phyloP scores from a whole-genome alignment of 1,140 invertebrate genomes.

The Cherax destructor region DNA sequence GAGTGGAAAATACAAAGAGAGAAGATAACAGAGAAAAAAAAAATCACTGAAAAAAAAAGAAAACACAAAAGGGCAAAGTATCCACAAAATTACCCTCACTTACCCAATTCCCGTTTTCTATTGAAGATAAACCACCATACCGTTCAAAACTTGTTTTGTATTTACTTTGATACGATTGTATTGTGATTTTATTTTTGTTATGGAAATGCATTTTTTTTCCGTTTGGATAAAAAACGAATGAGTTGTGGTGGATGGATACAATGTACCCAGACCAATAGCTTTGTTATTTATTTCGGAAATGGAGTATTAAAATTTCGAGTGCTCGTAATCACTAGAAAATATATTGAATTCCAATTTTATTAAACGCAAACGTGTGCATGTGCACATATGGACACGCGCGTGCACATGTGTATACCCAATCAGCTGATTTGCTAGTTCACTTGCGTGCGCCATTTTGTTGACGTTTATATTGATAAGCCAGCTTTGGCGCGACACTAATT shows the following conservation, averaged over 20 bases:
- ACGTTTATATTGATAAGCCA: too few species aligned
- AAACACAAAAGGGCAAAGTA: too few species aligned
- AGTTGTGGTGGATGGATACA: not conserved
- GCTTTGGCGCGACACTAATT: too few species aligned
- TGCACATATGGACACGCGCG: not conserved
- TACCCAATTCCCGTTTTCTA: not conserved
- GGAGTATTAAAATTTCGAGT: constrained; percentile 30
- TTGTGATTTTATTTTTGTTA: constrained; percentile 24
- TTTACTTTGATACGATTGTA: constrained; percentile 39
- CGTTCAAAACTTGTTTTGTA: constrained; percentile 16
- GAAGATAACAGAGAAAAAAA: too few species aligned
- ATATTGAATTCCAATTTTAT: constrained; percentile 43
- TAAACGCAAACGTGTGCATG: constrained; percentile 4
- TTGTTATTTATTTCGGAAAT: constrained; percentile 26
- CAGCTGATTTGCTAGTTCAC: constrained; percentile 4
- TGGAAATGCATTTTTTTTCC: constrained; percentile 18
- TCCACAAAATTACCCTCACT: too few species aligned
- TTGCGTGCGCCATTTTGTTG: not conserved
- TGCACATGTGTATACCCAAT: not conserved
- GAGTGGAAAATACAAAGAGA: too few species aligned
- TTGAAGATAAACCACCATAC: not conserved
- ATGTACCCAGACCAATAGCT: constrained; percentile 12
- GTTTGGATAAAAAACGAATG: not conserved
- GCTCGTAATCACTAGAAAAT: constrained; percentile 32
- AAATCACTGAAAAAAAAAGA: too few species aligned